Conservation (phyloP, 2,113 vertebrate species). For the Cyphotilapia sp. region DNA sequence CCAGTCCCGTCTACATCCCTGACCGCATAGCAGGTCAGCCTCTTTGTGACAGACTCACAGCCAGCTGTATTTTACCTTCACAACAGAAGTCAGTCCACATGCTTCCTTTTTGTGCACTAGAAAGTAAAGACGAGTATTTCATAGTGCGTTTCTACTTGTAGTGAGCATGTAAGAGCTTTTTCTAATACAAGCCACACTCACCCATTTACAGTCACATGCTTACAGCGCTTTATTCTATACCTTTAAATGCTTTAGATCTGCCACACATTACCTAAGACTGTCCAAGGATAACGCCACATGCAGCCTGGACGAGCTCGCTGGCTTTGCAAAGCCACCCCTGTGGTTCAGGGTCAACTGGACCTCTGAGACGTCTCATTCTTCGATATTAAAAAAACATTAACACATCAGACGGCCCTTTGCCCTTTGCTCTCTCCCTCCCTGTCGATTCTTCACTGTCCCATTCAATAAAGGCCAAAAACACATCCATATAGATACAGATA, state of each 20-base stretch:
- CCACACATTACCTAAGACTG: background rate
- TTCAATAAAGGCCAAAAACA: background rate
- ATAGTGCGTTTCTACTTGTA: background rate
- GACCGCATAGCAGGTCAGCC: constrained; percentile 68
- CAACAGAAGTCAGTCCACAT: fast-evolving
- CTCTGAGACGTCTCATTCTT: background rate
- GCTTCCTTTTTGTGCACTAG: background rate
- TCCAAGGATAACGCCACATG: fast-evolving
- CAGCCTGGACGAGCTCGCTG: background rate
- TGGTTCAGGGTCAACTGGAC: background rate
- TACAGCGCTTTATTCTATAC: background rate
- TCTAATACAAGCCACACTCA: background rate
- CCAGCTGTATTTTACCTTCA: fast-evolving
- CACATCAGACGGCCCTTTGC: background rate
- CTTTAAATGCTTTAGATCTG: background rate
- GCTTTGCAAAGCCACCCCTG: background rate
- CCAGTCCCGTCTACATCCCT: constrained; percentile 74
- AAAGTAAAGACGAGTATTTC: fast-evolving
- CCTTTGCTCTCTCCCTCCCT: fast-evolving
- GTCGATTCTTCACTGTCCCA: background rate
- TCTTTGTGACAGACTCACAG: background rate
- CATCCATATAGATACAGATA: background rate
- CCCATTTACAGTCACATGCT: background rate
- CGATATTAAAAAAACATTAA: background rate
- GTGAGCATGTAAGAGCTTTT: background rate